Percentiles rank a stretch among this genome's conserved stretches.
Conservation (phyloP, 2,888 invertebrate species). For the Hydroisotoma schaefferi region DNA sequence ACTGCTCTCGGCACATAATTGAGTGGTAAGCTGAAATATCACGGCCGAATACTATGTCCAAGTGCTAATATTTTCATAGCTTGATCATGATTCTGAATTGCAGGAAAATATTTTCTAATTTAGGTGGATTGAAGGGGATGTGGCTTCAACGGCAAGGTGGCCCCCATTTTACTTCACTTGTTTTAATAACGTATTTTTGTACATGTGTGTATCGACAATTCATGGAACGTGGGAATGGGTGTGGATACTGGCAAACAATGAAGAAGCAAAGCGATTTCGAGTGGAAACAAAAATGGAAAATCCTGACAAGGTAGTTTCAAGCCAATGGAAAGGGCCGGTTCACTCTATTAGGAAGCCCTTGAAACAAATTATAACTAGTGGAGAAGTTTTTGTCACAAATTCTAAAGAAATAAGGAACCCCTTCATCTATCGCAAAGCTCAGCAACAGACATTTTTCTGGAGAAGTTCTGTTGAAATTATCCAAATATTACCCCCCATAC, state of each 20-base stretch:
- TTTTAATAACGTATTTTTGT: slow-evolving; percentile 33
- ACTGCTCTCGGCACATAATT: slow-evolving; percentile 21
- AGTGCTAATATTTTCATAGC: neutral
- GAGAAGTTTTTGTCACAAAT: slow-evolving; percentile 33
- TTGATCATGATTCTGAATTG: too few relatives aligned
- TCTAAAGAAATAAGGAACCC: slow-evolving; percentile 35
- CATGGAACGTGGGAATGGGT: slow-evolving; percentile 41
- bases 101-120: neutral
- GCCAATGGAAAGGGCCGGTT: slow-evolving; percentile 31
- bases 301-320: slow-evolving; percentile 16
- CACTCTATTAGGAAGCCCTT: slow-evolving; percentile 34
- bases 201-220: slow-evolving; percentile 29
- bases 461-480: slow-evolving; percentile 29
- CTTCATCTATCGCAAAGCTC: slow-evolving; percentile 25
- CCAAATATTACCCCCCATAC: slow-evolving; percentile 10
- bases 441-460: slow-evolving; percentile 24
- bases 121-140: slow-evolving; percentile 33
- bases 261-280: slow-evolving; percentile 28
- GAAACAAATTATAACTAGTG: slow-evolving; percentile 27
- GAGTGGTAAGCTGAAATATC: too few relatives aligned
- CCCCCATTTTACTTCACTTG: slow-evolving; percentile 38
- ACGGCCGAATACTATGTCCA: too few relatives aligned
- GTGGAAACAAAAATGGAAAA: slow-evolving; percentile 19
- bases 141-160: slow-evolving; percentile 30
- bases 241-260: slow-evolving; percentile 29